Evolutionary conservation across 2,888 invertebrate species (phyloP).

Genomic region (Flexamia atlantica): DNA sequence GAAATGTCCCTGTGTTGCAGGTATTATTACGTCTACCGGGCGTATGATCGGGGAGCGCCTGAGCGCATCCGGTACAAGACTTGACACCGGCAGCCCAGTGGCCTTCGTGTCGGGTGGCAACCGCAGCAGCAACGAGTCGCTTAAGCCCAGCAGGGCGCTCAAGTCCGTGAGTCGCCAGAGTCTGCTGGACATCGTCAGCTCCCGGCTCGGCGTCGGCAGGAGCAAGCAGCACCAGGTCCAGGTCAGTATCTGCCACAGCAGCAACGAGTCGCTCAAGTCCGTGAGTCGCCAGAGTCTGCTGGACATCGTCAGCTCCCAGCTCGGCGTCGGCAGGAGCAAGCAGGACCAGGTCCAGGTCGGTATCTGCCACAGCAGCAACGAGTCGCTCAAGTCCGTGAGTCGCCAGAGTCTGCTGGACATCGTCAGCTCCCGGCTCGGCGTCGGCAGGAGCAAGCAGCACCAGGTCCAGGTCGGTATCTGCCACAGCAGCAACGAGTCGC

Average conservation of each 20-base stretch:
- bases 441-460: too few relatives aligned
- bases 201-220: conserved; percentile 82
- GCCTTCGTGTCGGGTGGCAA: conserved; percentile 73
- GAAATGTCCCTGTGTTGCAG: conserved; percentile 66
- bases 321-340: too few relatives aligned
- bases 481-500: conserved; percentile 71
- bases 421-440: too few relatives aligned
- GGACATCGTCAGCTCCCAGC: too few relatives aligned
- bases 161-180: conserved; percentile 81
- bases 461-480: too few relatives aligned
- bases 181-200: conserved; percentile 85
- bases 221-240: conserved; percentile 71
- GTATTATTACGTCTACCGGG: conserved; percentile 73
- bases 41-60: conserved; percentile 78
- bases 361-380: too few relatives aligned
- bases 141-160: conserved; percentile 74
- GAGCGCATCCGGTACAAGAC: conserved; percentile 77
- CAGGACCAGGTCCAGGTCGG: too few relatives aligned
- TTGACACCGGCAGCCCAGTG: conserved; percentile 76
- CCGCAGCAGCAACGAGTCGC: conserved; percentile 76
- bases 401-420: too few relatives aligned
- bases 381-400: too few relatives aligned
- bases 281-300: too few relatives aligned
- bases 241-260: neutral
- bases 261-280: too few relatives aligned